Percentiles rank a stretch among this genome's conserved stretches.
phyloP scores from a whole-genome alignment of 2,113 vertebrate species.

The Sterrhoptilus dennistouni region DNA sequence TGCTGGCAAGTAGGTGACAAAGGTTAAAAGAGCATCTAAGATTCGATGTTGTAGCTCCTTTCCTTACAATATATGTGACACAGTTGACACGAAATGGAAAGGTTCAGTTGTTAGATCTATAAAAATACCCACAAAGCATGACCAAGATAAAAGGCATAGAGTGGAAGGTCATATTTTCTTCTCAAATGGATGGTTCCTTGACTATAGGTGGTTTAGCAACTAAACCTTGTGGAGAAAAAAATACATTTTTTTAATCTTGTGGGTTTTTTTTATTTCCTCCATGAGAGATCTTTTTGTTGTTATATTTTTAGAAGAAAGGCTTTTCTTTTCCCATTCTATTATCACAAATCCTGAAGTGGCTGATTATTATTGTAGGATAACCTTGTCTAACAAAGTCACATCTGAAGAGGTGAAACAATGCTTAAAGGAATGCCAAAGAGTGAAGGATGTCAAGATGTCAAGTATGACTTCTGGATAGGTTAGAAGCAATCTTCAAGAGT shows the following conservation, averaged over 20 bases:
- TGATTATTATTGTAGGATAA: neutral
- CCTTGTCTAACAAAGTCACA: neutral
- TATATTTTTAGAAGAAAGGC: neutral
- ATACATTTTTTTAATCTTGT: neutral
- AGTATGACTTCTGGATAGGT: neutral
- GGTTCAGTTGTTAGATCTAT: neutral
- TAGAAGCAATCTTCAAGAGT: neutral
- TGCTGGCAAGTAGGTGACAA: neutral
- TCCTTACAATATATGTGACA: neutral
- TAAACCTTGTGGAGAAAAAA: neutral
- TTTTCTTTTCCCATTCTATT: neutral
- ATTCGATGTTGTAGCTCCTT: neutral
- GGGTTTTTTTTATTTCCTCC: neutral
- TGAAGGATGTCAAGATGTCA: neutral
- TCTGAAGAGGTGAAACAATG: neutral
- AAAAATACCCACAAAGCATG: neutral
- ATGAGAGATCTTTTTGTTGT: neutral
- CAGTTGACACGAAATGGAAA: neutral
- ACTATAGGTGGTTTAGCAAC: neutral
- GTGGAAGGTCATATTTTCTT: neutral
- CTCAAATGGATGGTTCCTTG: neutral
- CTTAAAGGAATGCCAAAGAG: neutral
- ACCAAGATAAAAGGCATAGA: neutral
- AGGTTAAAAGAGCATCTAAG: neutral
- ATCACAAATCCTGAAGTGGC: neutral